Conservation (phyloP, 1,140 invertebrate genomes). For the Augochlora pura region DNA sequence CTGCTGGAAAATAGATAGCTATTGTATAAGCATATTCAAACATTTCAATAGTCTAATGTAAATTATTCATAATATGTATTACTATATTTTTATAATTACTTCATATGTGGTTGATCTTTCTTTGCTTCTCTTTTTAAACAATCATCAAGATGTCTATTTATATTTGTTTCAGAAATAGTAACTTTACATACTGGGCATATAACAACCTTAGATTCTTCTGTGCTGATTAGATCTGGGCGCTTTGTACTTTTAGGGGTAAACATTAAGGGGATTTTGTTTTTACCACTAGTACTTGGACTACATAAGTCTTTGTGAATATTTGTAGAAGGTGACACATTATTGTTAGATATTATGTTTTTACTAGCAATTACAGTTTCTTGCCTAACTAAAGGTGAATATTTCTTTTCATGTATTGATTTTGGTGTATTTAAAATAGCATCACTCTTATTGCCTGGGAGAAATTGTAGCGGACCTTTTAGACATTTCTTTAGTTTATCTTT, state of each 20-base stretch:
- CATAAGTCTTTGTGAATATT: conserved; percentile 26
- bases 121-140: conserved; percentile 76
- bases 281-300: conserved; percentile 71
- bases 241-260: conserved; percentile 71
- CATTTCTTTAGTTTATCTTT: conserved; percentile 70
- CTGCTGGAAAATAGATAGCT: conserved; percentile 37
- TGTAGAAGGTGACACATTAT: conserved; percentile 34
- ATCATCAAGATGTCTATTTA: conserved; percentile 82
- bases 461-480: background rate
- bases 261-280: conserved; percentile 56
- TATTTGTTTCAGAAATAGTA: conserved; percentile 74
- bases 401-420: background rate
- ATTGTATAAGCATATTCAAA: conserved; percentile 12
- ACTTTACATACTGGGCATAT: conserved; percentile 82
- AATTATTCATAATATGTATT: conserved; percentile 25
- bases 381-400: background rate
- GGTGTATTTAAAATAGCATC: background rate
- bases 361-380: background rate
- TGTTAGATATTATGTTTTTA: background rate
- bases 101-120: conserved; percentile 42
- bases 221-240: background rate
- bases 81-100: conserved; percentile 38
- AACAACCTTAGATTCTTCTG: conserved; percentile 64
- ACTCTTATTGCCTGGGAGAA: background rate
- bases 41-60: conserved; percentile 17